Percentiles rank a stretch among this genome's conserved stretches.
Evolutionary conservation across 2,888 invertebrate genomes (phyloP).

Genomic region (Smittia aterrima): DNA sequence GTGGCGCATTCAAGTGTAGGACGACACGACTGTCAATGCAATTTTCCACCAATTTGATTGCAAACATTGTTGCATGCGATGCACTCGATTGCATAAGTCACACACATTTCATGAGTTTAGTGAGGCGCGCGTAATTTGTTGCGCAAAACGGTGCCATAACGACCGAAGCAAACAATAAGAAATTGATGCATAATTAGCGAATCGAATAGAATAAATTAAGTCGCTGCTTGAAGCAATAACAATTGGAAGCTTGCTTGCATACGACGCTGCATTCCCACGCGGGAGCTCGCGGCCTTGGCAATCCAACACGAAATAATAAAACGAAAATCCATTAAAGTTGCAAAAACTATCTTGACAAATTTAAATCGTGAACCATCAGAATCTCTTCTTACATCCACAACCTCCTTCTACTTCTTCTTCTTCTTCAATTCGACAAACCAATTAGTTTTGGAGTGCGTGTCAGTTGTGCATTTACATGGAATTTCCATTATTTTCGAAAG

Average conservation of each 20-base stretch:
- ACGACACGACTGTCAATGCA: neutral
- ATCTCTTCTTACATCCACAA: neutral
- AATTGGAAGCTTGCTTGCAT: neutral
- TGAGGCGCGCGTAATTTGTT: neutral
- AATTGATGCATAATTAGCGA: conserved; percentile 7
- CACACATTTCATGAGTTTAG: neutral
- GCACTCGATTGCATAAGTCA: neutral
- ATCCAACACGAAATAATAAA: neutral
- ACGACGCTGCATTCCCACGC: neutral
- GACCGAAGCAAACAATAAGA: neutral
- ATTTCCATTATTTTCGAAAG: conserved; percentile 52
- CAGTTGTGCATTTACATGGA: conserved; percentile 97
- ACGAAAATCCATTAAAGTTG: neutral
- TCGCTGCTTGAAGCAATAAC: neutral
- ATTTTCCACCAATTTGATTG: neutral
- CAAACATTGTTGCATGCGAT: neutral
- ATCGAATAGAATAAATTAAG: neutral
- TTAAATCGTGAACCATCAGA: neutral
- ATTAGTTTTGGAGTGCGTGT: conserved; percentile 83
- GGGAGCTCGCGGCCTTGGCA: neutral
- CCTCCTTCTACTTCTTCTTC: neutral
- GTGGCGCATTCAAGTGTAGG: no score
- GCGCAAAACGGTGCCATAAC: conserved; percentile 7
- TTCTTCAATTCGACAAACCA: neutral
- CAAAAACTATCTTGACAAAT: neutral